phyloP scores from a whole-genome alignment of 1,140 invertebrate species.

The Wasmannia auropunctata region DNA sequence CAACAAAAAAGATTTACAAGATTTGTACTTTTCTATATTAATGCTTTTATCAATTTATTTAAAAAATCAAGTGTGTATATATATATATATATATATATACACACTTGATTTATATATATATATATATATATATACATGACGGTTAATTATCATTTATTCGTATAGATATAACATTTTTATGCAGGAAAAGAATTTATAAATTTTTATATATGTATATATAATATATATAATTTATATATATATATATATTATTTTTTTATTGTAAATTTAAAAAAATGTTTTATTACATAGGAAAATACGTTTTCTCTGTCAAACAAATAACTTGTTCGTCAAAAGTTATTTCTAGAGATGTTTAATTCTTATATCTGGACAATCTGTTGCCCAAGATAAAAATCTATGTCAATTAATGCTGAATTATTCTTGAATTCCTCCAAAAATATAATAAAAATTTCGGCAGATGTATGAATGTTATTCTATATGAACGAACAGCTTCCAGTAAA shows the following conservation, averaged over 20 bases:
- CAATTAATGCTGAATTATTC: background rate
- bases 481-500: background rate
- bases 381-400: background rate
- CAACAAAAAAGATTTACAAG: background rate
- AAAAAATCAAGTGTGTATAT: background rate
- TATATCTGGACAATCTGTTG: background rate
- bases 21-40: background rate
- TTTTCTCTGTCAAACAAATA: background rate
- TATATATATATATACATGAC: too few species aligned
- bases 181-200: background rate
- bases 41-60: background rate
- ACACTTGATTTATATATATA: too few species aligned
- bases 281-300: background rate
- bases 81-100: too few species aligned
- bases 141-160: background rate
- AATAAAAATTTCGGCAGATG: background rate
- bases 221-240: too few species aligned
- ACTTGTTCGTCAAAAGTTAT: background rate
- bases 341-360: background rate
- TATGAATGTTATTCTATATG: background rate
- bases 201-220: too few species aligned
- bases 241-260: too few species aligned
- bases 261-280: background rate
- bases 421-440: background rate
- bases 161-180: background rate